Percentiles rank a stretch among this genome's conserved stretches.
phyloP scores from a whole-genome alignment of 2,888 invertebrate species.

The Nineta flava region DNA sequence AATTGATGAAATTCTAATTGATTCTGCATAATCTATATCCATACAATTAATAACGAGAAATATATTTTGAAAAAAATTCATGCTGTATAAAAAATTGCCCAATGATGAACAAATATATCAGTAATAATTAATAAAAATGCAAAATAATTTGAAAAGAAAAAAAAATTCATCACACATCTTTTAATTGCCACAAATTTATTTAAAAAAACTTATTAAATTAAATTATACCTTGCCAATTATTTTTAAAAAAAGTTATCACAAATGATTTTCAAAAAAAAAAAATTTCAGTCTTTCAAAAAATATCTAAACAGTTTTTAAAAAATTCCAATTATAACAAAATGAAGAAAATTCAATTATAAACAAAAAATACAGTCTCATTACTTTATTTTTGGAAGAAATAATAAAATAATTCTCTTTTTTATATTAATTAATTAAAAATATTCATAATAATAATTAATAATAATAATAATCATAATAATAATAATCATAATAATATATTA shows the following conservation, averaged over 20 bases:
- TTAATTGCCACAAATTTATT: conserved; percentile 1
- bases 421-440: conserved; percentile 3
- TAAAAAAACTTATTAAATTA: background rate
- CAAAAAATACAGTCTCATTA: conserved; percentile 6
- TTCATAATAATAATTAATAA: conserved; percentile 1
- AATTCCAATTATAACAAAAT: too few species aligned
- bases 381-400: conserved; percentile 2
- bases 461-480: conserved; percentile 1
- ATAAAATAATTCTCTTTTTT: conserved; percentile 5
- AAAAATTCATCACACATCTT: conserved; percentile 4
- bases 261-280: conserved; percentile 7
- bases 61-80: background rate
- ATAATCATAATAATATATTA: background rate
- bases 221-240: conserved; percentile 6
- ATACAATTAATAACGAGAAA: too few species aligned
- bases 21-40: too few species aligned
- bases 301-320: conserved; percentile 4
- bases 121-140: background rate
- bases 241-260: conserved; percentile 7
- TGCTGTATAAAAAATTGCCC: background rate
- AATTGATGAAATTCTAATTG: too few species aligned
- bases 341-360: background rate
- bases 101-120: too few species aligned
- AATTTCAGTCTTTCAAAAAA: conserved; percentile 6
- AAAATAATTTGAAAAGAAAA: background rate